phyloP scores from a whole-genome alignment of 2,797 vertebrate species.

The Hippopotamyrus pictus region DNA sequence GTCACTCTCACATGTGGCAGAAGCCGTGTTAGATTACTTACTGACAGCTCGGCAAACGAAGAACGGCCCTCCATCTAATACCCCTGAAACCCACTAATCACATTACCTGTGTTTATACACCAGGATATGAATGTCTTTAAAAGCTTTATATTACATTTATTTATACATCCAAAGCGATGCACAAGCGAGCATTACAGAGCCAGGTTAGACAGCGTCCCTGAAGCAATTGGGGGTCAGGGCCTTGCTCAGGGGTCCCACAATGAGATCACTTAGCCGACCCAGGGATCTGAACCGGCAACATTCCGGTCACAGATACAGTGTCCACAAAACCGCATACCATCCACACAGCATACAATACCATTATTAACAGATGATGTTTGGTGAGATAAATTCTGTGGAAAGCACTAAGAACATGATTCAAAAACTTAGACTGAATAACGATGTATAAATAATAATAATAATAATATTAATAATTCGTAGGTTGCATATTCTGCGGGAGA shows the following conservation, averaged over 20 bases:
- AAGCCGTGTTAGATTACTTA: background rate
- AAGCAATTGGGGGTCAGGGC: background rate
- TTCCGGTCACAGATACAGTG: background rate
- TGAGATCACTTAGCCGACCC: background rate
- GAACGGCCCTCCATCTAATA: background rate
- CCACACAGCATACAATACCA: background rate
- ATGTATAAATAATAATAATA: background rate
- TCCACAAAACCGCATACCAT: background rate
- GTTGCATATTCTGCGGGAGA: background rate
- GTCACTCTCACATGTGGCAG: background rate
- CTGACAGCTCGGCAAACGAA: background rate
- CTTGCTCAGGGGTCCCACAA: background rate
- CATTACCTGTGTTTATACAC: background rate
- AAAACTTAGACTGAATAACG: background rate
- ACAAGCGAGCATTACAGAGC: background rate
- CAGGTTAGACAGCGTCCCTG: background rate
- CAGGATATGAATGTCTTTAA: background rate
- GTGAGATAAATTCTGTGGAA: background rate
- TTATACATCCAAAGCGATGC: background rate
- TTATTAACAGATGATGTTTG: background rate
- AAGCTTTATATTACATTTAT: background rate
- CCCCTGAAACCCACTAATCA: background rate
- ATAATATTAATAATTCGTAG: background rate
- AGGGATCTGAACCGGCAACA: background rate
- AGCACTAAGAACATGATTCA: background rate